phyloP scores from a whole-genome alignment of 2,797 vertebrate genomes.

The Gymnopithys bicolor region DNA sequence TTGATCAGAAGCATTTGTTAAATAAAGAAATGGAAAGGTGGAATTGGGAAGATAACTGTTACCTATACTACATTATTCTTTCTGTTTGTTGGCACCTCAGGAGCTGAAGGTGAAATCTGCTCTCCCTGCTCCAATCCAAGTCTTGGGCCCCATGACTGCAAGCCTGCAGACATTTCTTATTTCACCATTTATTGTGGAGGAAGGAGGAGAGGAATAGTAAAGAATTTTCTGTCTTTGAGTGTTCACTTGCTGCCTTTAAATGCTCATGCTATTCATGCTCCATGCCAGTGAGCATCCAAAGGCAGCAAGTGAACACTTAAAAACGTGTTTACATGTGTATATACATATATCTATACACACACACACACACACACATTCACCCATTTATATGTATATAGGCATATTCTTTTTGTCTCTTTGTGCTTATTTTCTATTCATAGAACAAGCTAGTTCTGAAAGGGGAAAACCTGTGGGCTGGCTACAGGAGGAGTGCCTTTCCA shows the following conservation, averaged over 20 bases:
- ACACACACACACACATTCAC: fast-evolving
- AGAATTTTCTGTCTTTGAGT: background rate
- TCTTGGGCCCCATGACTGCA: background rate
- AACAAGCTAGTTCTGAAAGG: background rate
- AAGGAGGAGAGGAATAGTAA: background rate
- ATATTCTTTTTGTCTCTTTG: background rate
- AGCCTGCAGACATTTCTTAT: background rate
- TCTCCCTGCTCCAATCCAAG: background rate
- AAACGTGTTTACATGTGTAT: background rate
- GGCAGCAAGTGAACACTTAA: background rate
- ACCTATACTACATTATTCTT: background rate
- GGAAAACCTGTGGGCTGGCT: background rate
- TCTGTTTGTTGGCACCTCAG: background rate
- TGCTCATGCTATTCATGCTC: background rate
- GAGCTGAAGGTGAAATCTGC: background rate
- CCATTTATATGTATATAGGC: fast-evolving
- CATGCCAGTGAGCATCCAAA: background rate
- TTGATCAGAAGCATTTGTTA: background rate
- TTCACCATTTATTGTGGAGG: background rate
- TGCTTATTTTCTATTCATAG: background rate
- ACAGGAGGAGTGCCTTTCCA: background rate
- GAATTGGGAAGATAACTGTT: background rate
- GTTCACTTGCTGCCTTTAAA: background rate
- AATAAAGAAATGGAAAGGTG: background rate
- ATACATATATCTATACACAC: too few species aligned